These are phyloP conservation scores for Craterocephalus amniculus DNA, from an alignment of 2,797 vertebrate species.

Conservation along the genomic window DNA sequence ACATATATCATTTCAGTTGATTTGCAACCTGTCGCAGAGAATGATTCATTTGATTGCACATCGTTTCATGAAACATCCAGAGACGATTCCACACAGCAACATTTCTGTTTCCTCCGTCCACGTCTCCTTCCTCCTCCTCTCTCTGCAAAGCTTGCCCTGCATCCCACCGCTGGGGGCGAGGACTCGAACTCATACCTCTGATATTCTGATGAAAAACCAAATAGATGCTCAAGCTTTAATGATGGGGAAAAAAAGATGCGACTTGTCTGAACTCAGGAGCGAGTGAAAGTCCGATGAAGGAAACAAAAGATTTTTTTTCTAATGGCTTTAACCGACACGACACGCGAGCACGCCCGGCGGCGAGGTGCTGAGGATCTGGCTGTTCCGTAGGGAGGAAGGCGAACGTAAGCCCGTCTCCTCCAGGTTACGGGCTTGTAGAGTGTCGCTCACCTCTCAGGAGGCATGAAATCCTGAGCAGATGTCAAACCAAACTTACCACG, in stretches of 20 bases:
- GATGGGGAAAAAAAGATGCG: constrained; percentile 43
- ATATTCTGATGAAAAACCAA: constrained; percentile 82
- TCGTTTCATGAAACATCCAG: too few species aligned
- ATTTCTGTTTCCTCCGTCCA: not conserved
- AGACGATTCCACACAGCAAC: too few species aligned
- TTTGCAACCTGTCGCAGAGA: too few species aligned
- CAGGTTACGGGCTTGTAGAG: constrained; percentile 10
- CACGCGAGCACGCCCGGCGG: not conserved
- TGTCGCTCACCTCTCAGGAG: not conserved
- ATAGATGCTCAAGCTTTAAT: constrained; percentile 81
- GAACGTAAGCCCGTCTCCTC: constrained; percentile 38
- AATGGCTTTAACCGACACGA: constrained; percentile 62
- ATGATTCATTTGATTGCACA: too few species aligned
- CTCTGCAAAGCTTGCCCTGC: constrained; percentile 48
- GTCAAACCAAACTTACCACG: constrained; percentile 2
- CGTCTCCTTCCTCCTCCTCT: constrained; percentile 39
- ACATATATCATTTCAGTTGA: too few species aligned
- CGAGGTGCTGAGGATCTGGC: constrained; percentile 13
- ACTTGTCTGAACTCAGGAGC: constrained; percentile 76
- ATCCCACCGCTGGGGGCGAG: constrained; percentile 35
- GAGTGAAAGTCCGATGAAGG: constrained; percentile 46
- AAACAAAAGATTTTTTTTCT: constrained; percentile 52
- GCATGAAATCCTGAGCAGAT: constrained; percentile 17
- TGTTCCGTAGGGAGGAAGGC: constrained; percentile 34
- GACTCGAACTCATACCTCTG: constrained; percentile 77